Conservation (phyloP, 2,797 vertebrate species). For the Liasis olivaceus region DNA sequence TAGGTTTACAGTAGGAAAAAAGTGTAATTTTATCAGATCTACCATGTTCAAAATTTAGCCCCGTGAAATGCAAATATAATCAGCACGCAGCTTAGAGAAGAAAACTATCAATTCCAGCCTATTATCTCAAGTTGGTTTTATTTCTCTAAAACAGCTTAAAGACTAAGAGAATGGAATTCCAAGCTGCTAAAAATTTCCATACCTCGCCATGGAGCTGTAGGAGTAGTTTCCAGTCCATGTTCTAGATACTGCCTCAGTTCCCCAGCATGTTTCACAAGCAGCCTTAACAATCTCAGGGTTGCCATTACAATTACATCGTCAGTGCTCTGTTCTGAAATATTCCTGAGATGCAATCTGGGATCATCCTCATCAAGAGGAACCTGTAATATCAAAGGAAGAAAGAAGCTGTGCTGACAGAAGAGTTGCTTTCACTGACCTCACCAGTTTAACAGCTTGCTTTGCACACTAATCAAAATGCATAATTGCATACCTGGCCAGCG, state of each 20-base stretch:
- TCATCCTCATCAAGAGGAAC: constrained; percentile 90
- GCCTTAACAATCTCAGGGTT: constrained; percentile 87
- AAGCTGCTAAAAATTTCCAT: constrained; percentile 1
- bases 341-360: constrained; percentile 83
- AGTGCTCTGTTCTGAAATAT: constrained; percentile 88
- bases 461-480: constrained; percentile 13
- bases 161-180: no score
- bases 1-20: background rate
- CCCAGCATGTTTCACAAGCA: constrained; percentile 96
- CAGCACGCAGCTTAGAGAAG: background rate
- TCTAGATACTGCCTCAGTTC: constrained; percentile 94
- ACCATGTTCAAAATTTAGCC: background rate
- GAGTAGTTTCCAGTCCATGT: constrained; percentile 92
- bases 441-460: background rate
- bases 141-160: background rate
- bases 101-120: background rate
- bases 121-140: background rate
- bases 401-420: background rate
- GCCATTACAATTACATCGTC: constrained; percentile 98
- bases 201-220: constrained; percentile 98
- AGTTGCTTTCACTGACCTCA: background rate
- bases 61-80: background rate
- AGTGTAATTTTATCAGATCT: background rate
- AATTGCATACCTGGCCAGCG: constrained; percentile 85
- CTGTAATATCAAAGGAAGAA: constrained; percentile 68